Conservation (phyloP, 2,888 invertebrate species). For the Diplazon laetatorius region DNA sequence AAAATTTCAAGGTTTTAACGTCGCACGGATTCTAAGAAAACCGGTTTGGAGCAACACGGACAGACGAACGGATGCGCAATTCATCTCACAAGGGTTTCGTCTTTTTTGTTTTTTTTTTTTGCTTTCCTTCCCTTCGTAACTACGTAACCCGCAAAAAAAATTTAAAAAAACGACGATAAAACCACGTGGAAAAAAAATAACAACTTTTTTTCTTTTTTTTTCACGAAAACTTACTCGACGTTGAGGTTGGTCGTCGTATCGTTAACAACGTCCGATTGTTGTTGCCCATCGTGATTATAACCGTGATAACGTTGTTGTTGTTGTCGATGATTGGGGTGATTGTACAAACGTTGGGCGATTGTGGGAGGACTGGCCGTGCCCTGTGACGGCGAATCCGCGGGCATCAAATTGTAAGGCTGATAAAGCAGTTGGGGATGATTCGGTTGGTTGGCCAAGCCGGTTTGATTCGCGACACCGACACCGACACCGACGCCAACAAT, state of each 20-base stretch:
- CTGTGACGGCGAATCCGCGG: conserved; percentile 74
- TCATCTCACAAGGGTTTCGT: no score
- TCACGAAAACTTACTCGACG: conserved; percentile 63
- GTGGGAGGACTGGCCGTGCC: conserved; percentile 72
- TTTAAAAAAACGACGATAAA: no score
- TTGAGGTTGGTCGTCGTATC: conserved; percentile 61
- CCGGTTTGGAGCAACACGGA: no score
- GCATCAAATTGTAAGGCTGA: conserved; percentile 81
- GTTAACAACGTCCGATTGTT: conserved; percentile 52
- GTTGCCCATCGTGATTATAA: conserved; percentile 51
- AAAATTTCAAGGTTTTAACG: no score
- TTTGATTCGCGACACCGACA: conserved; percentile 54
- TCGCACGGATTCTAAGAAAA: no score
- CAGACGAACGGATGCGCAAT: no score
- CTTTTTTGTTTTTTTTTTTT: no score
- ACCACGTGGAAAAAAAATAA: no score
- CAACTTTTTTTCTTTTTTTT: background rate
- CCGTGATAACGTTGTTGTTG: no score
- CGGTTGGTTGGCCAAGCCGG: conserved; percentile 52
- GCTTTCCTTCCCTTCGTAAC: no score
- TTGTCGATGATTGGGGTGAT: conserved; percentile 56
- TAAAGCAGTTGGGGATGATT: conserved; percentile 79
- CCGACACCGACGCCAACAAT: conserved; percentile 60
- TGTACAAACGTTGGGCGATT: conserved; percentile 59
- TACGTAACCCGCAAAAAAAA: no score